Evolutionary conservation across 2,888 invertebrate species (phyloP).

Genomic region (Colostygia pectinataria): DNA sequence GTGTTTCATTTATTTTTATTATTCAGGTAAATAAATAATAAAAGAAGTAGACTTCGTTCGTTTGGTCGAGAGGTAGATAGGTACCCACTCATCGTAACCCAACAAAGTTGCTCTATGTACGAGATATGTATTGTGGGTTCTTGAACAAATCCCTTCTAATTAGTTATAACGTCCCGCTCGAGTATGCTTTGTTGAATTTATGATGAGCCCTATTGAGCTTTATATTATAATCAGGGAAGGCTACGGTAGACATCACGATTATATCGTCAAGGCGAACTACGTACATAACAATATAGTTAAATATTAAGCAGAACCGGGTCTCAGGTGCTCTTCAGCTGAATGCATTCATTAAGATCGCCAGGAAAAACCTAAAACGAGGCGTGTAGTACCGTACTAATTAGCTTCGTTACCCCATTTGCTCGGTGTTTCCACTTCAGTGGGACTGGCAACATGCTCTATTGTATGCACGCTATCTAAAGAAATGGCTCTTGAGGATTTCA

Average conservation of each 20-base stretch:
- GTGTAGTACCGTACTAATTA: slow-evolving; percentile 54
- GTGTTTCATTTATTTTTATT: too few species aligned
- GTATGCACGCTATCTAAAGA: slow-evolving; percentile 18
- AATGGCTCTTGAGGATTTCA: slow-evolving; percentile 9
- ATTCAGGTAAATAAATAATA: too few species aligned
- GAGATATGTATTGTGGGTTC: not conserved
- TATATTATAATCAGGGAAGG: slow-evolving; percentile 17
- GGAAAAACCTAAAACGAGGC: slow-evolving; percentile 58
- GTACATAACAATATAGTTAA: slow-evolving; percentile 55
- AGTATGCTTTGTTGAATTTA: slow-evolving; percentile 21
- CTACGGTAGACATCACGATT: slow-evolving; percentile 24
- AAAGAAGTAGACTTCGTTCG: slow-evolving; percentile 11
- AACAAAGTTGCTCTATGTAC: slow-evolving; percentile 1
- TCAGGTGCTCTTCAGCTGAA: slow-evolving; percentile 67
- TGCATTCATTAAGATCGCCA: slow-evolving; percentile 66
- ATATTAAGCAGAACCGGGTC: slow-evolving; percentile 52
- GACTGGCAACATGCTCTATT: slow-evolving; percentile 9
- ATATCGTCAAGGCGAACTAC: slow-evolving; percentile 21
- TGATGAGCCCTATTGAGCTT: slow-evolving; percentile 19
- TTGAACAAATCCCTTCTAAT: slow-evolving; percentile 13
- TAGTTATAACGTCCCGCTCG: slow-evolving; percentile 20
- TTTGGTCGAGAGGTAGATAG: too few species aligned
- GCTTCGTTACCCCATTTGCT: slow-evolving; percentile 43
- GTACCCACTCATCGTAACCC: not conserved
- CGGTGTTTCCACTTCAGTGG: slow-evolving; percentile 22